These are phyloP conservation scores for Eupithecia inturbata DNA, from an alignment of 2,888 invertebrate genomes.

Conservation along the genomic window DNA sequence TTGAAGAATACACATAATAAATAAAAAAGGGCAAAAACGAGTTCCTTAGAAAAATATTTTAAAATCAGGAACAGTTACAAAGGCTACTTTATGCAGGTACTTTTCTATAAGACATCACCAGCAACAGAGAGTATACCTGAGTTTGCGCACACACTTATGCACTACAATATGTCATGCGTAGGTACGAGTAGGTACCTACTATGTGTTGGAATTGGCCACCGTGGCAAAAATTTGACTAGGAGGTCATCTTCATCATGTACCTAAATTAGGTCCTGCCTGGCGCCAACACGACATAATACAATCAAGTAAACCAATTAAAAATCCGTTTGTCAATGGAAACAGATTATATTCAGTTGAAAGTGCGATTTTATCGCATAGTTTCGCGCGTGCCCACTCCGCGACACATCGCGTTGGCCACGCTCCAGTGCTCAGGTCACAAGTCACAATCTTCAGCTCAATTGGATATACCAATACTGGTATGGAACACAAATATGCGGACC, in stretches of 20 bases:
- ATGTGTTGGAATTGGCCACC: not conserved
- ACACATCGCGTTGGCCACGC: conserved; percentile 40
- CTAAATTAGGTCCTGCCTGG: not conserved
- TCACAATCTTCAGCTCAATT: conserved; percentile 23
- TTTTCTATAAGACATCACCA: not conserved
- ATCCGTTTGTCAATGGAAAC: conserved; percentile 35
- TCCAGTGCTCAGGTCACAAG: conserved; percentile 19
- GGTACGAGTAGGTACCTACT: not conserved
- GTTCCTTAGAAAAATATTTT: not conserved
- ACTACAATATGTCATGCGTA: not conserved
- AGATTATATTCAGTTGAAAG: conserved; percentile 18
- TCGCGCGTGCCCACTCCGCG: conserved; percentile 43
- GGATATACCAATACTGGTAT: conserved; percentile 6
- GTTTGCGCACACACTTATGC: not conserved
- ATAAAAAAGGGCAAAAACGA: not conserved
- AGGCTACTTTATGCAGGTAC: not conserved
- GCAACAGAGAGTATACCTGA: not conserved
- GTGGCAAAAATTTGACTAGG: too few relatives aligned
- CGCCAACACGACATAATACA: not conserved
- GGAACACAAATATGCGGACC: not conserved
- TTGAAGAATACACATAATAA: too few relatives aligned
- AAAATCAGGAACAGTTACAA: not conserved
- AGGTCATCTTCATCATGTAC: too few relatives aligned
- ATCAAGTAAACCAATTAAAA: not conserved
- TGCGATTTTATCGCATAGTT: conserved; percentile 28